A percentile compares a stretch with the other conserved stretches of the same genome.
Evolutionary conservation across 2,113 vertebrate species (phyloP).

Genomic region (Marmota monax): DNA sequence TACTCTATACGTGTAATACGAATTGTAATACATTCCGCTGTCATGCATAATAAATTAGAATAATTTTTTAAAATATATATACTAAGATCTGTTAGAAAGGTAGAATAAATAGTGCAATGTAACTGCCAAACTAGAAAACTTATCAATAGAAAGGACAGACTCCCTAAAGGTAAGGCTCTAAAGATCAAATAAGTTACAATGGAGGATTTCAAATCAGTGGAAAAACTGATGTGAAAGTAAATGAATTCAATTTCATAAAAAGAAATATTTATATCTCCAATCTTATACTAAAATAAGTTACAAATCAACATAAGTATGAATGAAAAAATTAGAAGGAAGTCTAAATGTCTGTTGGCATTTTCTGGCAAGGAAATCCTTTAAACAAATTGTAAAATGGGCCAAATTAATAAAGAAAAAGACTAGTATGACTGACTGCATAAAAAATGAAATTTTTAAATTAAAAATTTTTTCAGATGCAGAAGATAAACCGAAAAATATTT

Average conservation of each 20-base stretch:
- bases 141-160: background rate
- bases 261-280: background rate
- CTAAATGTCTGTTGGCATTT: background rate
- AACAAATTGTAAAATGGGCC: background rate
- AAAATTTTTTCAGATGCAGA: background rate
- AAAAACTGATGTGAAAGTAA: background rate
- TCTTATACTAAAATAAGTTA: background rate
- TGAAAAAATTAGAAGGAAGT: background rate
- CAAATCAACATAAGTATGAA: constrained; percentile 1
- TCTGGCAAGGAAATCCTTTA: background rate
- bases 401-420: background rate
- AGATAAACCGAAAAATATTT: no score
- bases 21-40: no score
- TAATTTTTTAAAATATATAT: background rate
- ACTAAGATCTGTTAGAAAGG: background rate
- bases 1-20: no score
- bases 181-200: background rate
- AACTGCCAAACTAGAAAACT: background rate
- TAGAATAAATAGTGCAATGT: background rate
- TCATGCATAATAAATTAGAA: no score
- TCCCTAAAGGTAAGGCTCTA: background rate
- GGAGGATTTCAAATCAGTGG: background rate
- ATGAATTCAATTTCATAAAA: constrained; percentile 14
- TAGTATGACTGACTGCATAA: background rate
- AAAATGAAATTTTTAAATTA: background rate